A percentile compares a stretch with the other conserved stretches of the same genome.
Evolutionary conservation across 2,888 invertebrate genomes (phyloP).

Genomic region (Drosophila pseudotakahashii): DNA sequence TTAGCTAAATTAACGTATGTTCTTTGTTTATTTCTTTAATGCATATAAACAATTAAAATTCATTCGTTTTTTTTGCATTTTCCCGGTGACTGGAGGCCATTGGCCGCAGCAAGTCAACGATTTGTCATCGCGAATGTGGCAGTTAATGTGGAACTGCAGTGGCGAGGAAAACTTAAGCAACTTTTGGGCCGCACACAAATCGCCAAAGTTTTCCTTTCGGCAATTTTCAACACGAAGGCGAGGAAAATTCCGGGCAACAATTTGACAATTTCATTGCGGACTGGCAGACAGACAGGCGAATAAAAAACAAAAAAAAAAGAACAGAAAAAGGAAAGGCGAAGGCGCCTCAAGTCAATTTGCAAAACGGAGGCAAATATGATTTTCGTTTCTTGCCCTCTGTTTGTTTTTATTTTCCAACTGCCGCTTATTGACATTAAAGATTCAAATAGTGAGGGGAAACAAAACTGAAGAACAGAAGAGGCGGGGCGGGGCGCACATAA

Average conservation of each 20-base stretch:
- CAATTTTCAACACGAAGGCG: slow-evolving; percentile 73
- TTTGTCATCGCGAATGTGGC: slow-evolving; percentile 42
- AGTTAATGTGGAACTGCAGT: slow-evolving; percentile 48
- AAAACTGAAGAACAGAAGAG: too few species aligned
- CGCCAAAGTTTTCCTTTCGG: slow-evolving; percentile 58
- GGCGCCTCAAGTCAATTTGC: slow-evolving; percentile 46
- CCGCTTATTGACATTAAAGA: slow-evolving; percentile 75
- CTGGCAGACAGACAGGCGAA: slow-evolving; percentile 2
- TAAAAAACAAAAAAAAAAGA: background rate
- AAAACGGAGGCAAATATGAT: slow-evolving; percentile 33
- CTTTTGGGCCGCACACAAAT: slow-evolving; percentile 65
- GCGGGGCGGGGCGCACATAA: slow-evolving; percentile 16
- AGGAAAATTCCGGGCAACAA: slow-evolving; percentile 28
- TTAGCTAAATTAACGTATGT: too few species aligned
- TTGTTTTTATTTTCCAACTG: slow-evolving; percentile 12
- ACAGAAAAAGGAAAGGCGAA: background rate
- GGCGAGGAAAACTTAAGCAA: slow-evolving; percentile 61
- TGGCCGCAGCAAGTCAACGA: slow-evolving; percentile 59
- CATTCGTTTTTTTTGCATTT: background rate
- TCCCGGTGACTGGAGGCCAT: slow-evolving; percentile 43
- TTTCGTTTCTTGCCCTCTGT: slow-evolving; percentile 14
- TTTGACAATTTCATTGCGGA: slow-evolving; percentile 49
- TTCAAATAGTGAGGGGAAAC: slow-evolving; percentile 59
- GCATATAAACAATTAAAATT: slow-evolving; percentile 6
- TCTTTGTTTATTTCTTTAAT: background rate